These are phyloP conservation scores for Microplitis manilae DNA, from an alignment of 2,888 invertebrate species.

Conservation along the genomic window DNA sequence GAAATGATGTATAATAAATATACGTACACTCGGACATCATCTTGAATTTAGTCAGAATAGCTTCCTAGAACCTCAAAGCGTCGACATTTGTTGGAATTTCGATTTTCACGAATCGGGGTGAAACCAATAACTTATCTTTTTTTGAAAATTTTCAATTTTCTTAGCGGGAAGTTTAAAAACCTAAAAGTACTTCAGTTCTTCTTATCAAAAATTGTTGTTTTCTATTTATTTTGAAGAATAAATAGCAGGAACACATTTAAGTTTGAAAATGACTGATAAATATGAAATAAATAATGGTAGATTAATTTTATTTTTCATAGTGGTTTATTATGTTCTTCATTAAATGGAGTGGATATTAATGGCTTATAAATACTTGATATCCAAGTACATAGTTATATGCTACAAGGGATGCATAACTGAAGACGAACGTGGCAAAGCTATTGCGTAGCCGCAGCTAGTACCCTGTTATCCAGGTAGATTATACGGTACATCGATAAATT, in stretches of 20 bases:
- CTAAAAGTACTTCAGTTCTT: background rate
- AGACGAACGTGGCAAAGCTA: conserved; percentile 11
- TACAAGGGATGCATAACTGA: conserved; percentile 4
- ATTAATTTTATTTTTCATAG: background rate
- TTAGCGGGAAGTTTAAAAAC: too few relatives aligned
- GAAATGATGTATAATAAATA: too few relatives aligned
- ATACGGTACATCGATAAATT: conserved; percentile 50
- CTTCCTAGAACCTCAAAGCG: too few relatives aligned
- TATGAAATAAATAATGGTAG: background rate
- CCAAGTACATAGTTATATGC: conserved; percentile 12
- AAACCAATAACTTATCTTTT: too few relatives aligned
- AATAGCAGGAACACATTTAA: too few relatives aligned
- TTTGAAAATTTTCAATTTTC: too few relatives aligned
- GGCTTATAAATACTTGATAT: conserved; percentile 10
- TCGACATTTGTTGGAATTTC: too few relatives aligned
- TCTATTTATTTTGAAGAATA: background rate
- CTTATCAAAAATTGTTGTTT: background rate
- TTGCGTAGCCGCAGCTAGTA: conserved; percentile 30
- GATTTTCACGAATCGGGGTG: too few relatives aligned
- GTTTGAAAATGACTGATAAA: too few relatives aligned
- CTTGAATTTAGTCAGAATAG: too few relatives aligned
- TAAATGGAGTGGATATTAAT: background rate
- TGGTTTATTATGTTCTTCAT: background rate
- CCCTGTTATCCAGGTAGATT: conserved; percentile 49
- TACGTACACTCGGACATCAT: too few relatives aligned